phyloP scores from a whole-genome alignment of 2,888 invertebrate genomes.

The Leptinotarsa peninsularis region DNA sequence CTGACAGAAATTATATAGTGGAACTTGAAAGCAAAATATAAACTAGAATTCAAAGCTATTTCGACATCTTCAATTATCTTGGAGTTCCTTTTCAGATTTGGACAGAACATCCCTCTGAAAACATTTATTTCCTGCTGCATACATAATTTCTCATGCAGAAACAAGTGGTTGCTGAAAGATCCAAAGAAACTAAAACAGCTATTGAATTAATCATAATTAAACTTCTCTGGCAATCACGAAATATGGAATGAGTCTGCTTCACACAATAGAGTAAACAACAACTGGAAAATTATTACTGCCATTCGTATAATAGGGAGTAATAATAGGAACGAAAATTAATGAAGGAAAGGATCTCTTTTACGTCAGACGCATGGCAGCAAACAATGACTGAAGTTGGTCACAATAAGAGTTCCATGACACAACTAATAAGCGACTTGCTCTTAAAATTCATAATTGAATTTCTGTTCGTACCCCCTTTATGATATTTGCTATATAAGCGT shows the following conservation, averaged over 20 bases:
- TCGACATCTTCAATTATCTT: neutral
- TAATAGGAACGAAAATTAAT: slow-evolving; percentile 46
- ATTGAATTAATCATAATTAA: slow-evolving; percentile 25
- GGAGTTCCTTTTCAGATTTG: neutral
- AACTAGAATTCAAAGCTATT: too few species aligned
- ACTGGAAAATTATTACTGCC: slow-evolving; percentile 36
- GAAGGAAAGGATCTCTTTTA: slow-evolving; percentile 46
- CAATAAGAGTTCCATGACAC: slow-evolving; percentile 51
- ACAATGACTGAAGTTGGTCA: slow-evolving; percentile 44
- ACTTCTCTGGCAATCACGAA: slow-evolving; percentile 20
- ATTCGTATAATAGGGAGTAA: slow-evolving; percentile 41
- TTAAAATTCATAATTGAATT: slow-evolving; percentile 53
- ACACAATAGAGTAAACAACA: slow-evolving; percentile 27
- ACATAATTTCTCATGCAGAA: neutral
- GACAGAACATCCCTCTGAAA: neutral
- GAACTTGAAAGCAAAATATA: too few species aligned
- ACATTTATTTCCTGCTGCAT: neutral
- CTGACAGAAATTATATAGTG: too few species aligned
- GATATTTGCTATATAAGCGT: slow-evolving; percentile 9
- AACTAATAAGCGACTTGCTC: slow-evolving; percentile 47
- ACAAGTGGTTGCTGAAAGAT: slow-evolving; percentile 21
- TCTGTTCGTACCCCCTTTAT: slow-evolving; percentile 33
- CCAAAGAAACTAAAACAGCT: slow-evolving; percentile 12
- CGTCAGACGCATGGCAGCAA: slow-evolving; percentile 43
- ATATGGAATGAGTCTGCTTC: slow-evolving; percentile 21